Evolutionary conservation across 2,888 invertebrate genomes (phyloP), one percentile per base, ranked within the genome.

Genomic region (Plebejus argus): DNA sequence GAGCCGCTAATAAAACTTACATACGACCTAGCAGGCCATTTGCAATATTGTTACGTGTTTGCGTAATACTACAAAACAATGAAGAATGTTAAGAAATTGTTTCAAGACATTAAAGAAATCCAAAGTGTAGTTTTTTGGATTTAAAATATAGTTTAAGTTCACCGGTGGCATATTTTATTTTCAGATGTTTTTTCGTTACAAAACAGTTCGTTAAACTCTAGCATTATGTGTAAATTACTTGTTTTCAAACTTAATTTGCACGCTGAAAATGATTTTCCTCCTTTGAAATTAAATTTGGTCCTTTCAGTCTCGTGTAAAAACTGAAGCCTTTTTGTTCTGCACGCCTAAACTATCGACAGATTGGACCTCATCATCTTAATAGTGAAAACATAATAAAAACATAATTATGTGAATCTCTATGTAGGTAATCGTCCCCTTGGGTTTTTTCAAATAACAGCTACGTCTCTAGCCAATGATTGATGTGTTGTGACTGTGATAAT

Each of bases 1-100:
- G 72, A 45, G 70, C 20, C 39, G 76, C 56, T 71, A 39, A 77
- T 77, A 77, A 77, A 77, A 77, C 70, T 76, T 76, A 76, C 61
- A 76, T 66, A 23, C 66, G 20, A 66, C 28, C 28, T 66, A 66
- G 35, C 72, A 39, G 72, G 45, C 12, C 20, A 72, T 72, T 72
- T 72, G 72, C 45, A 72, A 72, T 72, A 72, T 72, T 72, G 45
- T 72, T 72, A 72, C 45, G 6, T 28, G 28, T 66, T 66, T 66
- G 66, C 66, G 66, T 66, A 66, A 66, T 28, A 66, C 28, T 15
- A 15, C 66, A 28, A 61, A 66, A 33, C 66, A 66, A 66, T 66
- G 66, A 66, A 66, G 28, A 66, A 33, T 15, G 28, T 28, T 66
- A 6, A 33, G 66, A 66, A 66, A 66, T 28, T 66, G 28, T 66